phyloP scores from a whole-genome alignment of 2,888 invertebrate genomes.

The Cryptosula pallasiana region DNA sequence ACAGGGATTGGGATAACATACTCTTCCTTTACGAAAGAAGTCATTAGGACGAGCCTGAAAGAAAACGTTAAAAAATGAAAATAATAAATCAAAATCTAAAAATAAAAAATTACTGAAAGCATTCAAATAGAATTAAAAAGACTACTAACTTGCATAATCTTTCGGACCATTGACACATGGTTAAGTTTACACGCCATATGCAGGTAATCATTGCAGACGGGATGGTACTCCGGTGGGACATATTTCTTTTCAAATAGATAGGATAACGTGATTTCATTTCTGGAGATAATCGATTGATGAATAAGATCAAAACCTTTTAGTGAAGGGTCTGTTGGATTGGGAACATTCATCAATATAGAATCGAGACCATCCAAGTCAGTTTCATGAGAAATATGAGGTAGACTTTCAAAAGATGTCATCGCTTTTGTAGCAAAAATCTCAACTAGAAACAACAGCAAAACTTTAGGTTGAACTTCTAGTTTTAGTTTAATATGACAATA shows the following conservation, averaged over 20 bases:
- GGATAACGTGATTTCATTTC: not conserved
- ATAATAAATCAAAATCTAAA: not conserved
- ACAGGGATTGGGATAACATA: conserved; percentile 18
- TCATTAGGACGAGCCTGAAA: conserved; percentile 9
- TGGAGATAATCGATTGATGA: not conserved
- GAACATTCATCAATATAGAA: not conserved
- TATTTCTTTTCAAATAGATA: not conserved
- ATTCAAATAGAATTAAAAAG: not conserved
- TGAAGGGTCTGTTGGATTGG: not conserved
- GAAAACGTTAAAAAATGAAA: not conserved
- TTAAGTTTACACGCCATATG: conserved; percentile 19
- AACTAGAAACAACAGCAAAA: too few relatives aligned
- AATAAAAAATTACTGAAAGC: too few relatives aligned
- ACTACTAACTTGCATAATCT: not conserved
- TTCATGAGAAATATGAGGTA: not conserved
- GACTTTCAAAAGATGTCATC: not conserved
- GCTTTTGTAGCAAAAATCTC: too few relatives aligned
- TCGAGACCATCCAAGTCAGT: not conserved
- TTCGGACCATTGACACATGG: not conserved
- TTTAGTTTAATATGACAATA: too few relatives aligned
- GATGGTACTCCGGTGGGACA: not conserved
- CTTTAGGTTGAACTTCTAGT: too few relatives aligned
- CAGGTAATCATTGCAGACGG: conserved; percentile 6
- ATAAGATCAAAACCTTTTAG: not conserved
- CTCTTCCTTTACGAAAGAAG: conserved; percentile 1